These are phyloP conservation scores for Pogonophryne albipinna DNA, from an alignment of 2,797 vertebrate species.

Conservation along the genomic window DNA sequence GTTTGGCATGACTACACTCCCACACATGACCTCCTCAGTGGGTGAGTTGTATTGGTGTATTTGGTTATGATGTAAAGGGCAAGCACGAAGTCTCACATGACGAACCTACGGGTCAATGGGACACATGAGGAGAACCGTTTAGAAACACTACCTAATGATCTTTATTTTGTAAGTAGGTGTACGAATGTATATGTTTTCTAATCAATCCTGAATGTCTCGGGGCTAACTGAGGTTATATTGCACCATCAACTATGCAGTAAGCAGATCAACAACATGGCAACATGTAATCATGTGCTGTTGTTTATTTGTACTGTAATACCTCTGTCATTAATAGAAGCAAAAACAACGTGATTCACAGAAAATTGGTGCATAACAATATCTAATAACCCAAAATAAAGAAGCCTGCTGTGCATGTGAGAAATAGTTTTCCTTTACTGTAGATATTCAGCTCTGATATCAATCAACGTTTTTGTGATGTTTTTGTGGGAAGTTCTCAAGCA, in stretches of 20 bases:
- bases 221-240: background rate
- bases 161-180: background rate
- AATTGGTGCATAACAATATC: background rate
- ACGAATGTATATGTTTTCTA: background rate
- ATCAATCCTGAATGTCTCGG: background rate
- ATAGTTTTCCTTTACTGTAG: conserved; percentile 6
- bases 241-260: conserved; percentile 4
- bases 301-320: conserved; percentile 1
- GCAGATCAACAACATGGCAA: conserved; percentile 22
- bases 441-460: conserved; percentile 6
- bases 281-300: conserved; percentile 32
- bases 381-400: conserved; percentile 3
- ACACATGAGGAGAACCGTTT: conserved; percentile 11
- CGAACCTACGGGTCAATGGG: background rate
- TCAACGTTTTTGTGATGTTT: conserved; percentile 46
- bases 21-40: conserved; percentile 16
- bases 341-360: conserved; percentile 28
- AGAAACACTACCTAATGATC: background rate
- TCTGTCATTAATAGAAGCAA: background rate
- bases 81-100: conserved; percentile 35
- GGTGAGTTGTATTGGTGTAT: conserved; percentile 40
- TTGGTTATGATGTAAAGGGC: conserved; percentile 51
- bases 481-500: conserved; percentile 11
- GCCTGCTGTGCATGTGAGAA: background rate
- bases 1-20: conserved; percentile 25